Conservation (phyloP, 2,797 vertebrate species). For the Poecilia gillii region DNA sequence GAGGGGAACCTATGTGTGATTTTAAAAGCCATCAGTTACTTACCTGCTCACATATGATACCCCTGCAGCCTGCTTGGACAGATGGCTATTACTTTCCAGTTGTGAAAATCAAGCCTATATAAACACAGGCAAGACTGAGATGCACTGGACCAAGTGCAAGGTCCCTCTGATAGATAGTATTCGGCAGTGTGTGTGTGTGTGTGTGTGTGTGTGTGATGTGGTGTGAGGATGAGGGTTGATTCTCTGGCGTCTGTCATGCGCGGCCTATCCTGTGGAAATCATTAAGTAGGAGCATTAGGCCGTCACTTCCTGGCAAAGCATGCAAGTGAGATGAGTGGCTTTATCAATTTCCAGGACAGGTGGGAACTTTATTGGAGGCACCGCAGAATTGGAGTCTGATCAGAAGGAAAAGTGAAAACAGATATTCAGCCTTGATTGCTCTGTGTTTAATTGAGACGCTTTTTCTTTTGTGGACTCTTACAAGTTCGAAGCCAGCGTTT, state of each 20-base stretch:
- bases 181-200: neutral
- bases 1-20: constrained; percentile 53
- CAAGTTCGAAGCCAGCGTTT: neutral
- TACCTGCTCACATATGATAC: constrained; percentile 81
- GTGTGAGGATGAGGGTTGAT: constrained; percentile 54
- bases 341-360: constrained; percentile 74
- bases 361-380: constrained; percentile 58
- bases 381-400: constrained; percentile 25
- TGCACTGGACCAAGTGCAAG: constrained; percentile 64
- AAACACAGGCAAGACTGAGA: constrained; percentile 74
- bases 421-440: constrained; percentile 1
- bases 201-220: neutral
- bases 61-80: constrained; percentile 73
- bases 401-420: constrained; percentile 47
- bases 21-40: constrained; percentile 81
- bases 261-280: constrained; percentile 80
- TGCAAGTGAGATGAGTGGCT: constrained; percentile 64
- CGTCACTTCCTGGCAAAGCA: constrained; percentile 75
- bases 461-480: neutral
- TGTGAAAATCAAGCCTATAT: constrained; percentile 84
- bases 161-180: constrained; percentile 66
- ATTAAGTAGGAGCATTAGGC: constrained; percentile 80
- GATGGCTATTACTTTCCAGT: constrained; percentile 84
- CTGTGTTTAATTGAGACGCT: neutral
- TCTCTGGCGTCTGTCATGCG: constrained; percentile 77